Conservation (phyloP, 2,113 vertebrate species). For the Notiomystis cincta region DNA sequence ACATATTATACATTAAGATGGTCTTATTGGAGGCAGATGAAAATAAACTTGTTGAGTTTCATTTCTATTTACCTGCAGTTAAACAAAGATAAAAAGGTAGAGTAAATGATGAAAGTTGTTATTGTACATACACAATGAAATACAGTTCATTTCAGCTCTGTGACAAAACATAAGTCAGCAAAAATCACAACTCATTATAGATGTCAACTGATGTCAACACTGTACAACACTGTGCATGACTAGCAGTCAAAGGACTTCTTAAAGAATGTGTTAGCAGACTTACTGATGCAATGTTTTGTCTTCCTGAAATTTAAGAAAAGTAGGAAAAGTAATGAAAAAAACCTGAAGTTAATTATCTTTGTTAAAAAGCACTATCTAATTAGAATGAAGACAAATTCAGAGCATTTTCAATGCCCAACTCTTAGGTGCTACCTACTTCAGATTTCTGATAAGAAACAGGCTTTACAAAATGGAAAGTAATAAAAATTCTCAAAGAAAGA, state of each 20-base stretch:
- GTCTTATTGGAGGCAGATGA: background rate
- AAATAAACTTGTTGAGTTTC: background rate
- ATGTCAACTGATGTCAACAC: background rate
- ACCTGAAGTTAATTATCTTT: accelerated
- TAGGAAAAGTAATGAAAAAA: background rate
- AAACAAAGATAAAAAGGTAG: background rate
- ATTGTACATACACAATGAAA: background rate
- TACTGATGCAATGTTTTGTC: background rate
- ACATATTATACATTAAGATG: background rate
- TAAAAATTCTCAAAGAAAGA: background rate
- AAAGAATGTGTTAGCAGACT: background rate
- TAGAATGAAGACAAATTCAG: background rate
- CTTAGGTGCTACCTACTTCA: accelerated
- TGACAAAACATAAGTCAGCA: background rate
- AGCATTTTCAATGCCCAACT: background rate
- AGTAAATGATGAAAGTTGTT: background rate
- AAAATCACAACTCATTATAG: background rate
- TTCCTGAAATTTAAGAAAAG: background rate
- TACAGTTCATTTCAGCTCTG: background rate
- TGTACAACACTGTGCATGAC: background rate
- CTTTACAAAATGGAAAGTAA: background rate
- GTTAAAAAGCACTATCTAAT: background rate
- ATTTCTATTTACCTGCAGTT: background rate
- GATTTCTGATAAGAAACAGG: background rate
- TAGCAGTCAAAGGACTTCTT: background rate